phyloP scores from a whole-genome alignment of 2,797 vertebrate species.

The Hypotaenidia okinawae region DNA sequence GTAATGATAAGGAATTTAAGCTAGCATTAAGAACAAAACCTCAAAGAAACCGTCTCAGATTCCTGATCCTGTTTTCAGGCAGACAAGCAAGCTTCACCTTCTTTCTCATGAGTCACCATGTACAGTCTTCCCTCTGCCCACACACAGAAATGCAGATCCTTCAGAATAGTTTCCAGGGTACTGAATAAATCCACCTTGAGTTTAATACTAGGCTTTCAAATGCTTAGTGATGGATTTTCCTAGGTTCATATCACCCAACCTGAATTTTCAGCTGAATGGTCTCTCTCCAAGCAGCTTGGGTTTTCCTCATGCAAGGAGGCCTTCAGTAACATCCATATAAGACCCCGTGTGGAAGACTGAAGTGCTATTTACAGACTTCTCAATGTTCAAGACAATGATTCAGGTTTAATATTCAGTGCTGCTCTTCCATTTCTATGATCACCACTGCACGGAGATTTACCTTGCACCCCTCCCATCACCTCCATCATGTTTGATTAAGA shows the following conservation, averaged over 20 bases:
- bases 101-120: accelerated
- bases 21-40: not conserved
- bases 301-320: not conserved
- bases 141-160: not conserved
- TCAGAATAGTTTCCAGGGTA: not conserved
- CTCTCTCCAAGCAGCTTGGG: not conserved
- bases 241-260: not conserved
- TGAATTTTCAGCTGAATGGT: not conserved
- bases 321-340: not conserved
- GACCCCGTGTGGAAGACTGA: not conserved
- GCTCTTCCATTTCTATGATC: not conserved
- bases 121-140: not conserved
- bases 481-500: not conserved
- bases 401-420: not conserved
- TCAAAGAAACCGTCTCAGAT: not conserved
- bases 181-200: not conserved
- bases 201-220: not conserved
- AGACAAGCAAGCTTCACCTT: not conserved
- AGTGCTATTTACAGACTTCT: not conserved
- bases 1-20: not conserved
- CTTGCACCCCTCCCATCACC: not conserved
- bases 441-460: not conserved
- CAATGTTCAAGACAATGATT: not conserved
- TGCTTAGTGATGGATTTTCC: not conserved
- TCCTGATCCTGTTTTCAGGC: not conserved